Conservation (phyloP, 2,113 vertebrate genomes). For the Nycticryphes semicollaris region DNA sequence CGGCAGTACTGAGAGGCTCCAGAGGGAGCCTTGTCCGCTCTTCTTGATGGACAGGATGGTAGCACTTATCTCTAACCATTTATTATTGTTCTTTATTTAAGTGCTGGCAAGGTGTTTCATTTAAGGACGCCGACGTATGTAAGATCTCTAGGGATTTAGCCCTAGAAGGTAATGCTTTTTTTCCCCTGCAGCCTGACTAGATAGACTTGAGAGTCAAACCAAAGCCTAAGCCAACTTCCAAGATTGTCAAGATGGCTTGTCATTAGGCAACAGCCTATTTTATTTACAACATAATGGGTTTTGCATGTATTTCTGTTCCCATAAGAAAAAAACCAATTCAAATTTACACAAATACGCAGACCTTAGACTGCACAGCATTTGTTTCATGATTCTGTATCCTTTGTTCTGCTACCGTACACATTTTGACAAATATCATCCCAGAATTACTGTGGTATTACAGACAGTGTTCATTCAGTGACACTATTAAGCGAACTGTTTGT, state of each 20-base stretch:
- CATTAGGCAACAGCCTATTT: background rate
- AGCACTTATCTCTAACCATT: background rate
- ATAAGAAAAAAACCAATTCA: background rate
- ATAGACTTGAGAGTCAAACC: background rate
- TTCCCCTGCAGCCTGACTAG: background rate
- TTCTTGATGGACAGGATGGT: background rate
- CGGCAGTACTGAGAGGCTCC: background rate
- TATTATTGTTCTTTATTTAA: slow-evolving; percentile 2
- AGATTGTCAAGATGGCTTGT: background rate
- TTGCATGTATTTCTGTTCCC: background rate
- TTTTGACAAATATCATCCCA: background rate
- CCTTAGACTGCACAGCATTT: background rate
- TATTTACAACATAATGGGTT: background rate
- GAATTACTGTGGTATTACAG: background rate
- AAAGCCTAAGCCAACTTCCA: background rate
- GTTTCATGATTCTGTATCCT: background rate
- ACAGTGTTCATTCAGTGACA: background rate
- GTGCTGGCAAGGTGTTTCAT: background rate
- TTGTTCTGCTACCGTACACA: slow-evolving; percentile 12
- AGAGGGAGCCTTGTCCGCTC: background rate
- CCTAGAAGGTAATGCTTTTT: background rate
- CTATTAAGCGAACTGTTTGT: background rate
- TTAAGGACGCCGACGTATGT: background rate
- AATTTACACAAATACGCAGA: background rate
- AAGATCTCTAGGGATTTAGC: background rate